Evolutionary conservation across 2,797 vertebrate species (phyloP).

Genomic region (Taenioides sp.): DNA sequence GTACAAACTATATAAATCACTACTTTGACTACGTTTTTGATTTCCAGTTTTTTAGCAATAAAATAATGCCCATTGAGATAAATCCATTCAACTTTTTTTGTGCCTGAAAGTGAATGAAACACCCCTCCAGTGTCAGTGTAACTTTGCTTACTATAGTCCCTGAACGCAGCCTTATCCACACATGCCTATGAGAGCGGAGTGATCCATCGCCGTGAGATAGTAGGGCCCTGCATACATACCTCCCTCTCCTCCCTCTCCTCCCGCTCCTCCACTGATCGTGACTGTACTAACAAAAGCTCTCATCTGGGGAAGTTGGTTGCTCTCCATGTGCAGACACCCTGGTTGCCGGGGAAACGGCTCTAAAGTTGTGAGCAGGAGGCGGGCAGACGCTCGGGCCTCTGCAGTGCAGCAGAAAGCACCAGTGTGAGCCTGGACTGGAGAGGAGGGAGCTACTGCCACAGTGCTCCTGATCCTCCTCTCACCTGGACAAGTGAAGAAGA

Average conservation of each 20-base stretch:
- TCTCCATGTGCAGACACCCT: conserved; percentile 80
- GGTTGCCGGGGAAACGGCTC: conserved; percentile 82
- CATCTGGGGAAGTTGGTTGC: conserved; percentile 79
- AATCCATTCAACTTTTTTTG: too few relatives aligned
- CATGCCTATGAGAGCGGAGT: background rate
- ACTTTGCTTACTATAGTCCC: too few relatives aligned
- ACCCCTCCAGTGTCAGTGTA: too few relatives aligned
- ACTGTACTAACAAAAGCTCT: conserved; percentile 81
- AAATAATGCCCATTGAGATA: too few relatives aligned
- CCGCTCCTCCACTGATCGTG: conserved; percentile 70
- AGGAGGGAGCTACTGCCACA: conserved; percentile 34
- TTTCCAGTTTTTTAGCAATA: too few relatives aligned
- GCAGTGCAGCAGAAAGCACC: conserved; percentile 82
- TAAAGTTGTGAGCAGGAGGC: conserved; percentile 74
- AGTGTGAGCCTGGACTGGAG: conserved; percentile 61
- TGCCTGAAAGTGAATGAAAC: too few relatives aligned
- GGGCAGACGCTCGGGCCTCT: conserved; percentile 72
- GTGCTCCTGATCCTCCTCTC: conserved; percentile 42
- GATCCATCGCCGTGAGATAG: background rate
- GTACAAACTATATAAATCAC: too few relatives aligned
- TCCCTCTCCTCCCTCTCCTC: conserved; percentile 57
- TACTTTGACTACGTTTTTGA: too few relatives aligned
- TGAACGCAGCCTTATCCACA: too few relatives aligned
- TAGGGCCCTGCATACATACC: conserved; percentile 36
- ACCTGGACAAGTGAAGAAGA: background rate